Conservation (phyloP, 2,113 vertebrate species). For the Alectura lathami region DNA sequence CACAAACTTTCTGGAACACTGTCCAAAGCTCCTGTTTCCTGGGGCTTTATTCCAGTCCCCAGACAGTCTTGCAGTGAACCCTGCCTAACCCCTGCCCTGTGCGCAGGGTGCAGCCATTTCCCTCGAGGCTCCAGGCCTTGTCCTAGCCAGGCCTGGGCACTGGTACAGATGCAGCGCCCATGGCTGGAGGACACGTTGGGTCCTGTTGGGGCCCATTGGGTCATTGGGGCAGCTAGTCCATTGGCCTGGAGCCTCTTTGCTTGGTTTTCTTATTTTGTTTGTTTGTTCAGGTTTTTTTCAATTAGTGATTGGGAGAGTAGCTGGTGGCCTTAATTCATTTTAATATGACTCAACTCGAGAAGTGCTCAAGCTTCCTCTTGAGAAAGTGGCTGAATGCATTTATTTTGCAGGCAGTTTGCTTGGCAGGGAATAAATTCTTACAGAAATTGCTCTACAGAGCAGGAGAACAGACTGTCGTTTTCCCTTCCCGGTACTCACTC, state of each 20-base stretch:
- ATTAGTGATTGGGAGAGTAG: background rate
- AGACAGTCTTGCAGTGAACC: background rate
- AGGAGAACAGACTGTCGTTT: background rate
- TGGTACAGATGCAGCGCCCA: background rate
- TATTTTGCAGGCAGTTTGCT: background rate
- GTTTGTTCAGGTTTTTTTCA: background rate
- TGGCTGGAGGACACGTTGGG: fast-evolving
- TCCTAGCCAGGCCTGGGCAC: background rate
- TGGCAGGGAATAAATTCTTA: constrained; percentile 11
- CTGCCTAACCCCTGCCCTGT: background rate
- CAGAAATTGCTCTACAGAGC: background rate
- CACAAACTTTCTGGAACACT: background rate
- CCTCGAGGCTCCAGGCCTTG: background rate
- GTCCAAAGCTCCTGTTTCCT: background rate
- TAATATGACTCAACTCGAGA: constrained; percentile 1
- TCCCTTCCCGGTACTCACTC: background rate
- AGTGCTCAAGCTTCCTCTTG: background rate
- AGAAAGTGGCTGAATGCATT: background rate
- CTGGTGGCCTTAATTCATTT: background rate
- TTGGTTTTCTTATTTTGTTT: background rate
- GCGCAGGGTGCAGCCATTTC: fast-evolving
- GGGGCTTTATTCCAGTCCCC: background rate
- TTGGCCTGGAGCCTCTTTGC: background rate
- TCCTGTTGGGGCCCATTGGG: background rate
- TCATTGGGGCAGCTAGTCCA: fast-evolving